Conservation (phyloP, 2,113 vertebrate genomes). For the Myotis davidii region DNA sequence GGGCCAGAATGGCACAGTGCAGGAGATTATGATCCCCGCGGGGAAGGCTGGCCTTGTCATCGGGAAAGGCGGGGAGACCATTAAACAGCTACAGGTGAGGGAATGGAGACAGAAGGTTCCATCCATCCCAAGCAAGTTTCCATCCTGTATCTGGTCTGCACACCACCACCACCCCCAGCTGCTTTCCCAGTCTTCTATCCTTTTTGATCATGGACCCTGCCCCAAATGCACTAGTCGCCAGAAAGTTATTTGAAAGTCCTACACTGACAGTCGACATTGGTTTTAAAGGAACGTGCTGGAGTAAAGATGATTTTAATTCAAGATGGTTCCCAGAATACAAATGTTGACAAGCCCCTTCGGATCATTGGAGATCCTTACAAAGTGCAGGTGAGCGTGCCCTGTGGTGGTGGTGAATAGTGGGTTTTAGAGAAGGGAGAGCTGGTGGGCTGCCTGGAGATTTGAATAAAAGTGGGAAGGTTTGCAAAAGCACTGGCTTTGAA, state of each 20-base stretch:
- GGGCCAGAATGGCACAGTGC: slow-evolving; percentile 90
- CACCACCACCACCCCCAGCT: not conserved
- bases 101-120: not conserved
- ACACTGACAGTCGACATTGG: not conserved
- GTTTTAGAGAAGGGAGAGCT: not conserved
- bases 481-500: not conserved
- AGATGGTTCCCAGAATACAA: slow-evolving; percentile 93
- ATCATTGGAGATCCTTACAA: slow-evolving; percentile 96
- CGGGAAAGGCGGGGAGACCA: slow-evolving; percentile 96
- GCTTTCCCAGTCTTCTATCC: not conserved
- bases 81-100: slow-evolving; percentile 94
- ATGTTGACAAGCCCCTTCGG: slow-evolving; percentile 93
- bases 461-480: not conserved
- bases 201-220: not conserved
- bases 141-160: not conserved
- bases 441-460: not conserved
- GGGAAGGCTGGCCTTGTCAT: slow-evolving; percentile 95
- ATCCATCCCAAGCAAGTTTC: not conserved
- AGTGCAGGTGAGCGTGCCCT: slow-evolving; percentile 89
- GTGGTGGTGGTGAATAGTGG: too few species aligned
- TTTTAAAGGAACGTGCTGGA: slow-evolving; percentile 91
- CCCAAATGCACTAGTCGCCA: not conserved
- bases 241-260: not conserved
- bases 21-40: slow-evolving; percentile 95
- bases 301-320: slow-evolving; percentile 98